Percentiles rank a stretch among this genome's conserved stretches.
Conservation (phyloP, 64 coral and sea anemone genomes). For the Actinia tenebrosa region DNA sequence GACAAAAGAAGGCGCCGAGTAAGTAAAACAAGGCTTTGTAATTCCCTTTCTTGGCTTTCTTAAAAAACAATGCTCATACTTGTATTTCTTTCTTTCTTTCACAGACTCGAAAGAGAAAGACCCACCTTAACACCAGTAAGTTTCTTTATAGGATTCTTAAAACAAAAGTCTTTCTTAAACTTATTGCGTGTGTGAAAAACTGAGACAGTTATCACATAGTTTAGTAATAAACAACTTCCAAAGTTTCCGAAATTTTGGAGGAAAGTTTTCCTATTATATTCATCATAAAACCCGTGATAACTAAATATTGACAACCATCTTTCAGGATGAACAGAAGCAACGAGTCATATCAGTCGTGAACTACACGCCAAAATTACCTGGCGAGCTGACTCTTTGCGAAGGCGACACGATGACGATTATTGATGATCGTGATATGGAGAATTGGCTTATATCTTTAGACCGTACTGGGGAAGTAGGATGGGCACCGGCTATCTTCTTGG, state of each 20-base stretch:
- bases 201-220: too few species aligned
- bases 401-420: slow-evolving; percentile 70
- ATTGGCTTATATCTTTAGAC: slow-evolving; percentile 53
- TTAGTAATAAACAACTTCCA: too few species aligned
- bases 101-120: not conserved
- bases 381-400: slow-evolving; percentile 64
- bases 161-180: not conserved
- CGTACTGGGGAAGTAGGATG: slow-evolving; percentile 74
- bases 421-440: slow-evolving; percentile 54
- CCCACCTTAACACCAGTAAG: not conserved
- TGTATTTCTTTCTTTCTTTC: not conserved
- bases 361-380: slow-evolving; percentile 50
- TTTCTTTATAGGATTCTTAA: not conserved
- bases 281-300: too few species aligned
- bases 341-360: slow-evolving; percentile 60
- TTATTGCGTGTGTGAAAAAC: too few species aligned
- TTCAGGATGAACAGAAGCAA: slow-evolving; percentile 24
- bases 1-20: slow-evolving; percentile 54
- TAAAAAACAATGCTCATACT: too few species aligned
- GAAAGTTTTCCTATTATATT: too few species aligned
- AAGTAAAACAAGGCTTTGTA: not conserved
- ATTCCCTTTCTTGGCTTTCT: too few species aligned
- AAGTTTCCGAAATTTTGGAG: too few species aligned
- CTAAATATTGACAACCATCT: not conserved
- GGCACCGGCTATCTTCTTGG: slow-evolving; percentile 58